Evolutionary conservation across 2,888 invertebrate species (phyloP), one percentile per base, ranked within the genome.

Genomic region (Phortica magna): DNA sequence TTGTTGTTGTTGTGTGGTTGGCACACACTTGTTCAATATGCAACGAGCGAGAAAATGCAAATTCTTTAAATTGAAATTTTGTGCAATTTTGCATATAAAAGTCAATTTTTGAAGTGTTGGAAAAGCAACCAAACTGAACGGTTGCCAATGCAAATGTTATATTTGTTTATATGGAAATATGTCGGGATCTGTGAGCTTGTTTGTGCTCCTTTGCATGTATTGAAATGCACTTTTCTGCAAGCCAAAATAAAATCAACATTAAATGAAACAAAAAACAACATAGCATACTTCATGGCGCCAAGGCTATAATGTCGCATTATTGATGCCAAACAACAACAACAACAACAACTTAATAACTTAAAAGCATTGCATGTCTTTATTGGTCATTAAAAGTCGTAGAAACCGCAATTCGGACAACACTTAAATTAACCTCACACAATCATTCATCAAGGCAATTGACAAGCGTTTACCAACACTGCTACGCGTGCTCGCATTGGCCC

Each of bases 71-170:
- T 48, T 48, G 48, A 48, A 48, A 48, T 48, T 48, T 48, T 48
- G 14, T 48, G 48, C 48, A 48, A 48, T 48, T 48, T 31, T 31
- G 31, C 3, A 48, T 14, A 48, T 12, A 12, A 48, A 48, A 48
- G 48, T 48, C 48, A 48, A 48, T 83, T 83, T 82, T 76, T 77
- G 70, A 83, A 82, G 83, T 83, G 76, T 76, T 71, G 48, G 48
- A 72, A 77, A 75, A 77, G 82, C 82, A 77, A 76, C 9, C 65
- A 64, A 17, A 53, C 22, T 48, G 48, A 14, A 2, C 48, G 7
- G 2, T 48, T 48, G 48, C 3, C 31, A 31, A 31, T 31, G 31
- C 31, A 31, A 31, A 31, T 31, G 31, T 31, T 4, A 31, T 31
- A 31, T 4, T 2, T 31, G 3, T 3, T 4, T 31, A 31, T 31